Evolutionary conservation across 2,797 vertebrate genomes (phyloP).

Genomic region (Cossypha polioptera): DNA sequence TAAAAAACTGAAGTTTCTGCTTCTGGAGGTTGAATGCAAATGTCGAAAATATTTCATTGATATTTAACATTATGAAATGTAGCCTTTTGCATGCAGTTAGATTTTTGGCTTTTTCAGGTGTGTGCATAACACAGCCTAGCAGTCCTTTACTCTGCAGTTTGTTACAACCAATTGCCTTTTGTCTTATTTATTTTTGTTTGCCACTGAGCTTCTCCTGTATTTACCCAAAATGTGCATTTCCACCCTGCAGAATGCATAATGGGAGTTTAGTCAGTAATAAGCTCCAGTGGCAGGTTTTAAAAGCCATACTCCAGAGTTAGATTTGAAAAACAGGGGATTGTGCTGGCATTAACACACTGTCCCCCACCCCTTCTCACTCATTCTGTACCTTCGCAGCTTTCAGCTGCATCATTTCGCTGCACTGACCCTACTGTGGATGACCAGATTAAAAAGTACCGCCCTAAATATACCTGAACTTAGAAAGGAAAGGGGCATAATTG

Average conservation of each 20-base stretch:
- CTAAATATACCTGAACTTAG: background rate
- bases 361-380: background rate
- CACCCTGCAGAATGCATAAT: background rate
- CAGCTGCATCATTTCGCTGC: background rate
- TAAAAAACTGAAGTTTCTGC: background rate
- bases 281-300: background rate
- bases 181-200: background rate
- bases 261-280: background rate
- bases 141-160: background rate
- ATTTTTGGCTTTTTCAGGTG: background rate
- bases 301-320: rapidly evolving
- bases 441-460: background rate
- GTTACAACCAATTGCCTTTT: background rate
- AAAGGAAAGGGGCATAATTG: conserved; percentile 38
- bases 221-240: background rate
- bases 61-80: background rate
- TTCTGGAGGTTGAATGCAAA: background rate
- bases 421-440: background rate
- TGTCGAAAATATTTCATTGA: background rate
- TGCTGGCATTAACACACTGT: background rate
- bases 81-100: background rate
- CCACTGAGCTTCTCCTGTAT: background rate
- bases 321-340: background rate
- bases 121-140: background rate
- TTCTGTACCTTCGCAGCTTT: background rate